phyloP scores from a whole-genome alignment of 2,113 vertebrate species.

The Chaetodon trifascialis region DNA sequence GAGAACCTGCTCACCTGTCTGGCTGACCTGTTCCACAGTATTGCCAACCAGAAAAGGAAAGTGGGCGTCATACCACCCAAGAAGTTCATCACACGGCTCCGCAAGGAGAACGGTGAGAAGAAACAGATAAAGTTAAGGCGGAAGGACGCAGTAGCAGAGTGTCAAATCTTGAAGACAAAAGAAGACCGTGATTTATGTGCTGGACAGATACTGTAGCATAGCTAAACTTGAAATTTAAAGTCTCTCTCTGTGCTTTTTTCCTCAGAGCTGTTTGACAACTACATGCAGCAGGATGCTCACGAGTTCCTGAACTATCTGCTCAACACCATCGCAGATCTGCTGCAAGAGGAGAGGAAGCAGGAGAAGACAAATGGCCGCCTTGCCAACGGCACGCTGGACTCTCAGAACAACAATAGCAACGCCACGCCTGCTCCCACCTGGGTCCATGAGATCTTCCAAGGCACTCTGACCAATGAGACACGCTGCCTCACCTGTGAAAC shows the following conservation, averaged over 20 bases:
- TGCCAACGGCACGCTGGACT: conserved; percentile 92
- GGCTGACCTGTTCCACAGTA: conserved; percentile 97
- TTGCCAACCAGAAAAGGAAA: conserved; percentile 98
- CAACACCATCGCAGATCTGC: conserved; percentile 97
- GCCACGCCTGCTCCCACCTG: conserved; percentile 91
- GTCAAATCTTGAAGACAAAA: background rate
- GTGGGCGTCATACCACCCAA: conserved; percentile 99
- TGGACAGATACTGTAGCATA: background rate
- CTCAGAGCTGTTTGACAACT: conserved; percentile 98
- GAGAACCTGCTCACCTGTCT: conserved; percentile 97
- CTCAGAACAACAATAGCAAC: conserved; percentile 90
- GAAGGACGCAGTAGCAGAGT: background rate
- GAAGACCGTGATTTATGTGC: background rate
- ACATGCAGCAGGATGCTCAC: conserved; percentile 99
- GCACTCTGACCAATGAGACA: conserved; percentile 98
- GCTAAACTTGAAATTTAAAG: background rate
- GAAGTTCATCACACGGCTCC: conserved; percentile 96
- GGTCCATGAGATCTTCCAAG: conserved; percentile 99
- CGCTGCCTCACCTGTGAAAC: conserved; percentile 99
- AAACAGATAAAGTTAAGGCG: background rate
- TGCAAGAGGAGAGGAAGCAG: conserved; percentile 97
- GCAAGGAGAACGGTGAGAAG: conserved; percentile 95
- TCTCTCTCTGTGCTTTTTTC: background rate
- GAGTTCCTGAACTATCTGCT: conserved; percentile 99
- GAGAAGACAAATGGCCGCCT: conserved; percentile 96